Conservation (phyloP, 2,888 invertebrate species). For the Dicycla oo region DNA sequence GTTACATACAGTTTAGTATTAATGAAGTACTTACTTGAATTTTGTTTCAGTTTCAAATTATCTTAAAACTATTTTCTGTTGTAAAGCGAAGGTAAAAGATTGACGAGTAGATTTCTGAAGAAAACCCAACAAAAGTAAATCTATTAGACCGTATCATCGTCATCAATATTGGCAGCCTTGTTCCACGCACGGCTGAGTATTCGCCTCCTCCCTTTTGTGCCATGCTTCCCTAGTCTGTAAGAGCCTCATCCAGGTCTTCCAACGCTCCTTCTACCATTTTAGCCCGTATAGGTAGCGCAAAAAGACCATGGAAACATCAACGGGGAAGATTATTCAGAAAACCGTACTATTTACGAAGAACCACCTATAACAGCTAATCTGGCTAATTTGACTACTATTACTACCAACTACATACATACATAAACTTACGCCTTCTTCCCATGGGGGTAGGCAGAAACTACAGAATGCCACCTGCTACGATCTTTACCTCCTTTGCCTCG, state of each 20-base stretch:
- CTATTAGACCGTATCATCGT: not conserved
- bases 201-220: not conserved
- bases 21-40: not conserved
- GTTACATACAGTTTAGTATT: not conserved
- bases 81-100: not conserved
- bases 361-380: fast-evolving
- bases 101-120: not conserved
- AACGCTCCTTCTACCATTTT: not conserved
- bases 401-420: too few species aligned
- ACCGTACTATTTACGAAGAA: not conserved
- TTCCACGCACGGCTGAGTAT: not conserved
- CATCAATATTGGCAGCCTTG: not conserved
- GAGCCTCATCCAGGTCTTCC: not conserved
- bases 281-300: not conserved
- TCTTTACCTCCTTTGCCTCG: too few species aligned
- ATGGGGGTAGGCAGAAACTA: too few species aligned
- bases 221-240: not conserved
- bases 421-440: too few species aligned
- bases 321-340: not conserved
- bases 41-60: not conserved
- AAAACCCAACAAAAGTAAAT: not conserved
- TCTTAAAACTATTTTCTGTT: not conserved
- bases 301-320: not conserved
- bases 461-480: too few species aligned
- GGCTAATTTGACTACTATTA: too few species aligned